Evolutionary conservation across 2,113 vertebrate species (phyloP).

Genomic region (Tinamus guttatus): DNA sequence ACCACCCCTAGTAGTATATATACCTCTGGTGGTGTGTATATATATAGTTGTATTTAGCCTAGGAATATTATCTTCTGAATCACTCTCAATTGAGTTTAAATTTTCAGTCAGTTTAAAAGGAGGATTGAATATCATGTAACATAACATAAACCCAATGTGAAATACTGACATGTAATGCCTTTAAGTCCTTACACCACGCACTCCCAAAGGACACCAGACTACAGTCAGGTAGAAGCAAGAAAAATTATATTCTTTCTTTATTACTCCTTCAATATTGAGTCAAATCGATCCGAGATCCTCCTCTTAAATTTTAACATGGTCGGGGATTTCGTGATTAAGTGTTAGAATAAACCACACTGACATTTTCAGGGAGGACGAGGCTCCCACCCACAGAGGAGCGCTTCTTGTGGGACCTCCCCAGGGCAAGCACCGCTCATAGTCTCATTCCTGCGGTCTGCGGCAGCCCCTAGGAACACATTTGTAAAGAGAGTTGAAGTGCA

Average conservation of each 20-base stretch:
- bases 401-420: conserved; percentile 47
- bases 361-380: conserved; percentile 18
- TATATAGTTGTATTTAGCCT: neutral
- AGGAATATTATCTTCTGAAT: neutral
- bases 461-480: conserved; percentile 19
- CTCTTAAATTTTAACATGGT: neutral
- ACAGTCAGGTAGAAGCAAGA: neutral
- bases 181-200: neutral
- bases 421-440: conserved; percentile 27
- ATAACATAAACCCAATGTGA: too few species aligned
- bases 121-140: neutral
- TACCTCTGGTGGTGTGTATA: too few species aligned
- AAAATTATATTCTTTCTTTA: neutral
- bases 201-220: neutral
- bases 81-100: neutral
- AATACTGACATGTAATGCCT: neutral
- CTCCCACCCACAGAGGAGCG: neutral
- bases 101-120: neutral
- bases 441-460: conserved; percentile 63
- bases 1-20: neutral
- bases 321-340: neutral
- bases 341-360: conserved; percentile 31
- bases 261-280: neutral
- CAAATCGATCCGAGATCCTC: neutral
- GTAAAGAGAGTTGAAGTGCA: conserved; percentile 33